Conservation (phyloP, 2,888 invertebrate species). For the Ectobius pallidus region DNA sequence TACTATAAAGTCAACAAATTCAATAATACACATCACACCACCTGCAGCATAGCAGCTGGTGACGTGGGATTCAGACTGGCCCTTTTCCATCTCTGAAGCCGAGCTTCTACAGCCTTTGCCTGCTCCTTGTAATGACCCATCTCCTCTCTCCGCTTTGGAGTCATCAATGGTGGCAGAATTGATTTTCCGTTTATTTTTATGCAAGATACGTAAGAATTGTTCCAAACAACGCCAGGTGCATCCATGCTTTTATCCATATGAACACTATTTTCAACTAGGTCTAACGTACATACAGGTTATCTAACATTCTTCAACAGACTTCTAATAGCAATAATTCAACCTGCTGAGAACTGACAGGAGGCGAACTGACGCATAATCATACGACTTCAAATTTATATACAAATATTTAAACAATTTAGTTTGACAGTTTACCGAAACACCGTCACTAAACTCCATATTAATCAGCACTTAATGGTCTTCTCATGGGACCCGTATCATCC, state of each 20-base stretch:
- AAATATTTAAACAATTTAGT: no score
- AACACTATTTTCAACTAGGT: no score
- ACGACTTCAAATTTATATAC: no score
- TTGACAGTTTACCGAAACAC: no score
- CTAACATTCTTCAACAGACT: no score
- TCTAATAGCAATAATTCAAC: no score
- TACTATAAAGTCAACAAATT: background rate
- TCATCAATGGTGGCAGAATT: slow-evolving; percentile 16
- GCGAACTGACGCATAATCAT: no score
- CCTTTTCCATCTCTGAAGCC: background rate
- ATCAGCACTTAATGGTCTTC: no score
- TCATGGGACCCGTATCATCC: no score
- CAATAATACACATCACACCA: slow-evolving; percentile 6
- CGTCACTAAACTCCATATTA: no score
- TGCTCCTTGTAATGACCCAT: background rate
- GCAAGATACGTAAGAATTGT: slow-evolving; percentile 12
- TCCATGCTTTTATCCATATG: background rate
- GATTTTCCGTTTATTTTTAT: slow-evolving; percentile 21
- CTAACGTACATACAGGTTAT: no score
- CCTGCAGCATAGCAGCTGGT: slow-evolving; percentile 32
- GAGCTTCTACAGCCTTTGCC: background rate
- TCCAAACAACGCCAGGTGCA: background rate
- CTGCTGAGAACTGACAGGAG: no score
- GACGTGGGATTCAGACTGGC: slow-evolving; percentile 32
- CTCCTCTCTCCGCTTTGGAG: slow-evolving; percentile 1